Conservation (phyloP, 23 tunicate genomes). For the Corella eumyota region DNA sequence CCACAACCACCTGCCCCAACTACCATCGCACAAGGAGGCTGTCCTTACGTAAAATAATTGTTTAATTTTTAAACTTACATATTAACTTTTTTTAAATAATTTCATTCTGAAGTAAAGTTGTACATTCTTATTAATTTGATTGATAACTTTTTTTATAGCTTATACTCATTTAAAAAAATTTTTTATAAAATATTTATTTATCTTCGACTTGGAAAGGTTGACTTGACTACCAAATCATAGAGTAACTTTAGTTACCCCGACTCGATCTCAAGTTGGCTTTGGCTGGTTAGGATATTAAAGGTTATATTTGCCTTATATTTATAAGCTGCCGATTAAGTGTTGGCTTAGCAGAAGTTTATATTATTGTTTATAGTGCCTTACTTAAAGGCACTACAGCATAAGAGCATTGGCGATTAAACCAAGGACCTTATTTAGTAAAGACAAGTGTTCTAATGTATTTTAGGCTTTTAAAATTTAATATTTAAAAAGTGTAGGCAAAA, state of each 20-base stretch:
- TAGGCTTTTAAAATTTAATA: no score
- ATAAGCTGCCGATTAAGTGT: no score
- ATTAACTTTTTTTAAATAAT: background rate
- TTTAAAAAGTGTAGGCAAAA: no score
- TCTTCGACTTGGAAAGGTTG: background rate
- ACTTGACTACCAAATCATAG: background rate
- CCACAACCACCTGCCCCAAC: slow-evolving; percentile 55
- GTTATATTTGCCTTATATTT: no score
- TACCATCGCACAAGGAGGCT: slow-evolving; percentile 57
- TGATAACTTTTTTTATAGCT: background rate
- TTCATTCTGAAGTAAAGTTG: background rate
- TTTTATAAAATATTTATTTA: background rate
- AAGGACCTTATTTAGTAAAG: no score
- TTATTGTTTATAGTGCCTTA: no score
- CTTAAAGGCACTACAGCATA: no score
- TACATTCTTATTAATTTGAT: background rate
- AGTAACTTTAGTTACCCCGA: background rate
- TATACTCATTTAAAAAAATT: background rate
- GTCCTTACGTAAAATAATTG: slow-evolving; percentile 36
- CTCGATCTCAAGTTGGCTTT: no score
- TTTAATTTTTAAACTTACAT: background rate
- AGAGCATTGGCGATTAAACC: no score
- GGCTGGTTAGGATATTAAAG: no score
- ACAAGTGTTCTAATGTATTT: no score
- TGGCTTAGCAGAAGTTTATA: no score